phyloP scores from a whole-genome alignment of 2,797 vertebrate species.

The Enteromius afrohamiltoni region DNA sequence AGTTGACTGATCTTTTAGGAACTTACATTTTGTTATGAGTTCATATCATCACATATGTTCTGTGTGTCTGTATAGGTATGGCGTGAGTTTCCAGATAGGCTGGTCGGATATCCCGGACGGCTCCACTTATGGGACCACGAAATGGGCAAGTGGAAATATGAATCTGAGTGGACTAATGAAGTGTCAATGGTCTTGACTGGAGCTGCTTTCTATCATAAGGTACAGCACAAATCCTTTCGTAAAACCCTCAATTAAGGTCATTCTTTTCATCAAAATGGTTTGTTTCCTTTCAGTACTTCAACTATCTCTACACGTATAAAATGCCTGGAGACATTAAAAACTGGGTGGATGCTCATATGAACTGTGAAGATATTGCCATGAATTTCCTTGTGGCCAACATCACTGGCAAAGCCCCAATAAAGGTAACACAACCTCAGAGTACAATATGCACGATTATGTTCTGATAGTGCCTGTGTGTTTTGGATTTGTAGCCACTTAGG shows the following conservation, averaged over 20 bases:
- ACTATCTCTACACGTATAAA: conserved; percentile 98
- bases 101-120: conserved; percentile 96
- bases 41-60: not conserved
- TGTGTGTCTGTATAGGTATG: conserved; percentile 84
- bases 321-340: conserved; percentile 99
- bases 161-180: conserved; percentile 99
- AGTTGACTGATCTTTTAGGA: conserved; percentile 7
- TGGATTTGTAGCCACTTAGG: not conserved
- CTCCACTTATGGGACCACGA: conserved; percentile 99
- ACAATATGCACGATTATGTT: not conserved
- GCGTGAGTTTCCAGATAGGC: conserved; percentile 95
- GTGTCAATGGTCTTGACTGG: conserved; percentile 99
- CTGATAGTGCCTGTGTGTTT: not conserved
- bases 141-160: conserved; percentile 98
- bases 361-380: conserved; percentile 99
- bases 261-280: conserved; percentile 9
- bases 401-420: conserved; percentile 97
- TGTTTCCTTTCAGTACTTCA: conserved; percentile 89
- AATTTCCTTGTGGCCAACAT: conserved; percentile 98
- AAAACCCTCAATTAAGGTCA: conserved; percentile 41
- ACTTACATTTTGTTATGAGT: not conserved
- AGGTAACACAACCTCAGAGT: conserved; percentile 78
- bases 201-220: conserved; percentile 99
- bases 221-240: conserved; percentile 60
- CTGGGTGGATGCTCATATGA: conserved; percentile 99